Evolutionary conservation across 2,888 invertebrate species (phyloP).

Genomic region (Trissoscelio sp.): DNA sequence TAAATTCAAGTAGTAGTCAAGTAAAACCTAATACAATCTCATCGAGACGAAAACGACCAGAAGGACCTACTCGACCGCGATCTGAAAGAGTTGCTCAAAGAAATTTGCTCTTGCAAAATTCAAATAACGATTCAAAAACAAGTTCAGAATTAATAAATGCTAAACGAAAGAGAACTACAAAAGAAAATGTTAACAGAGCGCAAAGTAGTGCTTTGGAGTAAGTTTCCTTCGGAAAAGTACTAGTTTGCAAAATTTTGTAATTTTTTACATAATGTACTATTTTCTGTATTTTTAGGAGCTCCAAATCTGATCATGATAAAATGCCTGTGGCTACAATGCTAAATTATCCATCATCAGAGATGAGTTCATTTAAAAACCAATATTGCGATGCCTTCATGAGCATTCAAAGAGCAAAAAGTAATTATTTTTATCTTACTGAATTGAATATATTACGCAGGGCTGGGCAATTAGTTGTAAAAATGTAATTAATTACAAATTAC

Average conservation of each 20-base stretch:
- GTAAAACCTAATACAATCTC: not conserved
- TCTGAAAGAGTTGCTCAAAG: slow-evolving; percentile 64
- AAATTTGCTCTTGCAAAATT: slow-evolving; percentile 36
- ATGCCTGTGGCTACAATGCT: slow-evolving; percentile 28
- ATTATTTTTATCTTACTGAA: no score
- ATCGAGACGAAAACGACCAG: slow-evolving; percentile 55
- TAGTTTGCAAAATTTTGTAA: slow-evolving; percentile 1
- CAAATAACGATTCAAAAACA: not conserved
- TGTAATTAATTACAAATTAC: no score
- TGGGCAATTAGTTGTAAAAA: no score
- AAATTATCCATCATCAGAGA: slow-evolving; percentile 70
- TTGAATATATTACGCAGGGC: no score
- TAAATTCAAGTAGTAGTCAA: not conserved
- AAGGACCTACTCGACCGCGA: slow-evolving; percentile 56
- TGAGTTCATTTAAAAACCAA: slow-evolving; percentile 74
- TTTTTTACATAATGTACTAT: no score
- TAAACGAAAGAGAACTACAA: slow-evolving; percentile 26
- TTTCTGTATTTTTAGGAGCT: no score
- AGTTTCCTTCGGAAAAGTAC: no score
- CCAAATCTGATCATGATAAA: slow-evolving; percentile 17
- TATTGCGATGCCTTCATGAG: slow-evolving; percentile 76
- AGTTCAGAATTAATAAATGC: not conserved
- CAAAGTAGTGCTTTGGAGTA: slow-evolving; percentile 11
- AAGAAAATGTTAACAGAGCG: not conserved
- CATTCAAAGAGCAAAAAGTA: slow-evolving; percentile 77